These are phyloP conservation scores for Pediacus dermestoides DNA, from an alignment of 2,888 invertebrate genomes.

Conservation along the genomic window DNA sequence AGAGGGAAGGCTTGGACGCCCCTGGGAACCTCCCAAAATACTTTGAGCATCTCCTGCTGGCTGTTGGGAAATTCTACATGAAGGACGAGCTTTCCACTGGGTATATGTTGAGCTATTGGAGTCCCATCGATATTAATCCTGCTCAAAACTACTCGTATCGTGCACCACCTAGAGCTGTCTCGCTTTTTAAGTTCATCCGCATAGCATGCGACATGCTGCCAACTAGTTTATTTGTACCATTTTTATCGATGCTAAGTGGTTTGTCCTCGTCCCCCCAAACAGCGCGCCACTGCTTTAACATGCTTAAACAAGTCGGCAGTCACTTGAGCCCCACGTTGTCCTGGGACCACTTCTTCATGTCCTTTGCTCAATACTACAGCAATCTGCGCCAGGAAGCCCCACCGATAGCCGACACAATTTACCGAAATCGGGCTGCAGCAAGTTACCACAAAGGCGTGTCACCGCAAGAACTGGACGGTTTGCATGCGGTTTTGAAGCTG, in stretches of 20 bases:
- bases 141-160: slow-evolving; percentile 46
- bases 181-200: slow-evolving; percentile 86
- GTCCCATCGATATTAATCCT: slow-evolving; percentile 53
- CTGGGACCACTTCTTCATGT: slow-evolving; percentile 83
- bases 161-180: slow-evolving; percentile 65
- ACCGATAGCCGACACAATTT: slow-evolving; percentile 63
- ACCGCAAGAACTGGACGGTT: slow-evolving; percentile 78
- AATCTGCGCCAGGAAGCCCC: slow-evolving; percentile 67
- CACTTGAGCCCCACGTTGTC: slow-evolving; percentile 55
- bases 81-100: slow-evolving; percentile 67
- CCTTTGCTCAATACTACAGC: slow-evolving; percentile 69
- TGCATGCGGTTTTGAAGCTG: slow-evolving; percentile 76
- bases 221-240: slow-evolving; percentile 79
- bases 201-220: slow-evolving; percentile 83
- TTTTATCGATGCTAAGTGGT: slow-evolving; percentile 81
- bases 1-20: slow-evolving; percentile 61
- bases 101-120: slow-evolving; percentile 82
- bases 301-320: slow-evolving; percentile 60
- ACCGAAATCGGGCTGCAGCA: slow-evolving; percentile 42
- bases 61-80: slow-evolving; percentile 74
- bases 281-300: slow-evolving; percentile 73
- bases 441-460: slow-evolving; percentile 66
- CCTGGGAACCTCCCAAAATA: slow-evolving; percentile 72
- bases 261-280: slow-evolving; percentile 73
- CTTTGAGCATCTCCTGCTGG: slow-evolving; percentile 78